phyloP scores from a whole-genome alignment of 2,797 vertebrate genomes.

The Brotogeris chrysoptera region DNA sequence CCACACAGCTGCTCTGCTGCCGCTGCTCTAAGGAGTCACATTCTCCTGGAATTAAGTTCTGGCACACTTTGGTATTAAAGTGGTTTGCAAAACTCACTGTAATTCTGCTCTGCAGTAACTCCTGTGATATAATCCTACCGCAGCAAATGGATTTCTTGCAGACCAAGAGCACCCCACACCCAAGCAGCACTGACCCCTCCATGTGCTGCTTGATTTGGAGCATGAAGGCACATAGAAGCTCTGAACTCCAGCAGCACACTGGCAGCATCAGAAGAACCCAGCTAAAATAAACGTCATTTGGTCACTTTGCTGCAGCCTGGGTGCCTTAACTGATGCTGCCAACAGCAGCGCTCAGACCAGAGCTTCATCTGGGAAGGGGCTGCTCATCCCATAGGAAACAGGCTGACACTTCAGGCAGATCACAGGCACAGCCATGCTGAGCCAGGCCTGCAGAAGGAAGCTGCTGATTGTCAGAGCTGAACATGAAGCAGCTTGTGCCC shows the following conservation, averaged over 20 bases:
- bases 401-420: background rate
- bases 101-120: background rate
- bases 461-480: background rate
- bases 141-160: conserved; percentile 16
- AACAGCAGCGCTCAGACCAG: rapidly evolving
- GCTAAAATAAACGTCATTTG: background rate
- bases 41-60: conserved; percentile 15
- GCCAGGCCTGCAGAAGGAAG: background rate
- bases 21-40: background rate
- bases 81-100: background rate
- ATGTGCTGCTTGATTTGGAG: background rate
- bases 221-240: background rate
- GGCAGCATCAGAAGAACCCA: background rate
- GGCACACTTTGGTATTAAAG: conserved; percentile 2
- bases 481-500: background rate
- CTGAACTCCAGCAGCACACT: background rate
- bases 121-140: background rate
- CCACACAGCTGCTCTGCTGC: conserved; percentile 17
- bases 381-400: background rate
- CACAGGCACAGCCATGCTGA: rapidly evolving
- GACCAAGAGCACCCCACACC: background rate
- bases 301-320: background rate
- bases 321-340: background rate
- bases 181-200: background rate
- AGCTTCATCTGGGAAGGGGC: background rate